A percentile compares a stretch with the other conserved stretches of the same genome.
Evolutionary conservation across 2,797 vertebrate species (phyloP).

Genomic region (Pempheris klunzingeri): DNA sequence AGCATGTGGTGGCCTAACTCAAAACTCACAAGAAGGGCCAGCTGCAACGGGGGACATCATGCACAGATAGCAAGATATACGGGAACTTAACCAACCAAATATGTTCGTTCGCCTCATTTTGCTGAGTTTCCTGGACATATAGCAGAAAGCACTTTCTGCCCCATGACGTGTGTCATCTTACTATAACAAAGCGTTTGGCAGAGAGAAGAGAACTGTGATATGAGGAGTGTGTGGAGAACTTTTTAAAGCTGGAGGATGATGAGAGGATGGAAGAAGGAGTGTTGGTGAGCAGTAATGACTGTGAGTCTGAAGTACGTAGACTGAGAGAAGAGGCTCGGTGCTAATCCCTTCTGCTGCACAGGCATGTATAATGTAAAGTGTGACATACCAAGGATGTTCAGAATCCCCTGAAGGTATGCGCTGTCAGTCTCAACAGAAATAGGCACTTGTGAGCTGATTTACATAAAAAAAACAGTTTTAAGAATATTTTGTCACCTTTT

Average conservation of each 20-base stretch:
- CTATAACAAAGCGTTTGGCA: slow-evolving; percentile 24
- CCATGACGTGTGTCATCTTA: slow-evolving; percentile 4
- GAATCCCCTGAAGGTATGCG: slow-evolving; percentile 24
- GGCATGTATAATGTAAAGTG: slow-evolving; percentile 29
- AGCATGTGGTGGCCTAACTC: slow-evolving; percentile 41
- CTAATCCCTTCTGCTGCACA: slow-evolving; percentile 25
- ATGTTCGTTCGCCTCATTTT: slow-evolving; percentile 8
- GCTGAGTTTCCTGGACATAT: slow-evolving; percentile 28
- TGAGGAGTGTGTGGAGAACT: slow-evolving; percentile 17
- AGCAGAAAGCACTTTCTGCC: slow-evolving; percentile 3
- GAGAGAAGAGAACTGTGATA: slow-evolving; percentile 17
- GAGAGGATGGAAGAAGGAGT: slow-evolving; percentile 3
- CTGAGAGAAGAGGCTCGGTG: slow-evolving; percentile 48
- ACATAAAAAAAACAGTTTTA: slow-evolving; percentile 23
- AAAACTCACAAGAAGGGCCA: slow-evolving; percentile 1
- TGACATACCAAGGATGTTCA: slow-evolving; percentile 27
- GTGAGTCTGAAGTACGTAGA: slow-evolving; percentile 24
- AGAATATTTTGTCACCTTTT: slow-evolving; percentile 32
- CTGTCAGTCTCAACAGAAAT: slow-evolving; percentile 26
- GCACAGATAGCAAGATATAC: background rate
- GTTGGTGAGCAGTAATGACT: slow-evolving; percentile 22
- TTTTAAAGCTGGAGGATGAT: slow-evolving; percentile 33
- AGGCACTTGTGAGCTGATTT: slow-evolving; percentile 33
- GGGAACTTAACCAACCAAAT: slow-evolving; percentile 7
- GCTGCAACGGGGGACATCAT: slow-evolving; percentile 26